Conservation (phyloP, 2,888 invertebrate genomes). For the Lasioglossum oenotherae region DNA sequence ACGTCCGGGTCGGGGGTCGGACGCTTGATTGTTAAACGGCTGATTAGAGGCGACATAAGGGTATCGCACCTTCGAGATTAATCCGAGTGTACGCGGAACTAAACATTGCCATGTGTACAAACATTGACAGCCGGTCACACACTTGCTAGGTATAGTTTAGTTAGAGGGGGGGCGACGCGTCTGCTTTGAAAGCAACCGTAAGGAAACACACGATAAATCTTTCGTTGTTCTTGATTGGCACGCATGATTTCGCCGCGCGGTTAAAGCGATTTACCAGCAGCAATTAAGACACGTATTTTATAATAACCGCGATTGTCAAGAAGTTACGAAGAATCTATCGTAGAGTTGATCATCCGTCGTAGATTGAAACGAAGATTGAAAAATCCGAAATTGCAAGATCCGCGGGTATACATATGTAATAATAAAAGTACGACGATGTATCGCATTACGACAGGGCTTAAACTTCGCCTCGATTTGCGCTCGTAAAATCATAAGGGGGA, state of each 20-base stretch:
- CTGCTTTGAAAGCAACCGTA: constrained; percentile 24
- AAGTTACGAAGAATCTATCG: background rate
- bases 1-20: constrained; percentile 23
- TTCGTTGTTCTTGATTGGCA: background rate
- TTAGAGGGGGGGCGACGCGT: constrained; percentile 48
- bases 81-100: constrained; percentile 75
- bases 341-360: background rate
- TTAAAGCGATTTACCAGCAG: background rate
- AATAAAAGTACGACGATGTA: background rate
- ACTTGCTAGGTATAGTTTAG: constrained; percentile 74
- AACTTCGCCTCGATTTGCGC: constrained; percentile 42
- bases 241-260: background rate
- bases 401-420: background rate
- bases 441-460: background rate
- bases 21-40: constrained; percentile 45
- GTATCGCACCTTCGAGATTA: constrained; percentile 73
- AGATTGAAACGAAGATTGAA: background rate
- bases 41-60: constrained; percentile 65
- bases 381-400: background rate
- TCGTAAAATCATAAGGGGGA: constrained; percentile 56
- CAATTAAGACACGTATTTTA: background rate
- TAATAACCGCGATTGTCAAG: background rate
- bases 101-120: constrained; percentile 83
- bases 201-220: constrained; percentile 16
- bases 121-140: constrained; percentile 82